Conservation (phyloP, 2,797 vertebrate species). For the Cyprinella venusta region DNA sequence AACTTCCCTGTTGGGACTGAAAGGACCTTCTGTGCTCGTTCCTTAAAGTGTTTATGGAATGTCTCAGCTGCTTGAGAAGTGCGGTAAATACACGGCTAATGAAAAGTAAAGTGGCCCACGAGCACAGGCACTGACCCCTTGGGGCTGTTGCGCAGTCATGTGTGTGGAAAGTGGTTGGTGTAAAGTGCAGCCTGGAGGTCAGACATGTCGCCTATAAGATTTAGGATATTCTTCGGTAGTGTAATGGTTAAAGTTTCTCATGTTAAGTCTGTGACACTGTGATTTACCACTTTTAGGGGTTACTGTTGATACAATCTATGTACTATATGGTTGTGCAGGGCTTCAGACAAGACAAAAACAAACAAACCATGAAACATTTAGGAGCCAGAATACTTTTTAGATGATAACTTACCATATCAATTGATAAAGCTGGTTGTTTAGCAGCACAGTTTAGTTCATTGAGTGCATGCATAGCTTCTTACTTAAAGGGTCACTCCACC, state of each 20-base stretch:
- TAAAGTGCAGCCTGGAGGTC: slow-evolving; percentile 23
- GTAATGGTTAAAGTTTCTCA: neutral
- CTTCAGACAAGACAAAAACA: neutral
- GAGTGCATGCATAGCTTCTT: neutral
- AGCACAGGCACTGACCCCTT: slow-evolving; percentile 64
- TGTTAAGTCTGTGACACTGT: slow-evolving; percentile 14
- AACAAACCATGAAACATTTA: neutral
- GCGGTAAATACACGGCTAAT: slow-evolving; percentile 66
- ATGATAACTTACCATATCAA: neutral
- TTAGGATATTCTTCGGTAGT: slow-evolving; percentile 5
- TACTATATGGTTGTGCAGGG: neutral
- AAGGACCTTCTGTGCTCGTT: slow-evolving; percentile 77
- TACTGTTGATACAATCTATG: neutral
- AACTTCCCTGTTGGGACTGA: slow-evolving; percentile 70
- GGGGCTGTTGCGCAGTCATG: slow-evolving; percentile 48
- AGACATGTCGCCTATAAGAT: slow-evolving; percentile 8
- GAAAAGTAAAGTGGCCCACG: slow-evolving; percentile 73
- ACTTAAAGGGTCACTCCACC: too few species aligned
- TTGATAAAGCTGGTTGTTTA: neutral
- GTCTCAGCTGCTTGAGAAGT: slow-evolving; percentile 74
- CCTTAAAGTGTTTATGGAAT: slow-evolving; percentile 78
- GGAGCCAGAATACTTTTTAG: neutral
- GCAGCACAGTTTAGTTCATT: neutral
- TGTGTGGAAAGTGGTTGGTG: slow-evolving; percentile 37
- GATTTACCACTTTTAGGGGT: neutral